Base-by-base conservation (phyloP, 2,113 vertebrate species). In the Eudyptes chrysolophus region DNA sequence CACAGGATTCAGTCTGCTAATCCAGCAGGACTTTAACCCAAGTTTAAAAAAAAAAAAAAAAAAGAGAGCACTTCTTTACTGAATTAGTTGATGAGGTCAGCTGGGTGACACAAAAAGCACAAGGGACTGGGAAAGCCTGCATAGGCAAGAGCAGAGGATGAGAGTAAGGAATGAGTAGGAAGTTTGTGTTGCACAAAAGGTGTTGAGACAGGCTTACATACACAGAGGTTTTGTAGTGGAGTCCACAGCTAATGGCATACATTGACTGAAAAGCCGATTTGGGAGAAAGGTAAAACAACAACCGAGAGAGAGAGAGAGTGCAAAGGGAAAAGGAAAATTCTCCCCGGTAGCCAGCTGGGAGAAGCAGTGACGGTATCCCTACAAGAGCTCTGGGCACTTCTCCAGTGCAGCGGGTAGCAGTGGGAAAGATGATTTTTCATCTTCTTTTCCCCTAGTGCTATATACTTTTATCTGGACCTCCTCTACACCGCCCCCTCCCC, bases 401-500 rank as follows among this genome's bases (percentile, higher is more conserved):
- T 93, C 21, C 36, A 27, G 13, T 13, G 36, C 27, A 51, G 48
- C 4, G 0, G 3, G 10, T 60, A 32, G 48, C 40, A 48, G 25
- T 7, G 7, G 52, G 13, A 7, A 11, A 57, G 34, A 57, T 19
- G 13, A 16, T 38, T 85, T 85, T 46, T 54, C 26, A 51, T 9
- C 26, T 80, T 68, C 0, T 26, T 94, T 86, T 65, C 26, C 25
- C 27, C 16, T 84, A 9, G 16, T 60, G 11, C 10, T 58, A 2
- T 62, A 9, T 11, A 5, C 6, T 86, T 69, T n/a, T 61, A 61
- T 10, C 13, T 65, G 48, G 36, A 65, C 8, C 5, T 46, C 1
- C 0, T 78, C 44, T 65, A 36, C 3, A 18, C 11, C 6, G 2
- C 4, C 7, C 3, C 10, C 29, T 10, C 10, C 10, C 11, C 5